Percentiles rank a stretch among this genome's conserved stretches.
Conservation (phyloP, 2,113 vertebrate species). For the Capra hircus region DNA sequence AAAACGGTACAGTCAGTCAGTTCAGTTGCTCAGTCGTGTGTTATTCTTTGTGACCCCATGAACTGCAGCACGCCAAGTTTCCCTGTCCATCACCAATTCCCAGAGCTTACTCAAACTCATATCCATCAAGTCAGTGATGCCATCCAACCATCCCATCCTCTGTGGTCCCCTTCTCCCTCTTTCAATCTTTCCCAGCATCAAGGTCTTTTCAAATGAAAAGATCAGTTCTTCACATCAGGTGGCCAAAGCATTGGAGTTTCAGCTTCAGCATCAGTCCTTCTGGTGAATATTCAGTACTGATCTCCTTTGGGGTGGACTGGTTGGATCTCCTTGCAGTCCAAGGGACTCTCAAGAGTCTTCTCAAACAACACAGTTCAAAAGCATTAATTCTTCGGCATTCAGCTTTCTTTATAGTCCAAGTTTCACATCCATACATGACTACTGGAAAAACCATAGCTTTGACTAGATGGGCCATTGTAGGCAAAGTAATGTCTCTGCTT, state of each 20-base stretch:
- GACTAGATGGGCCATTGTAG: neutral
- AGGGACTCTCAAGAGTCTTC: neutral
- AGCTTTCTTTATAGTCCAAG: neutral
- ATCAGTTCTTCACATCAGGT: neutral
- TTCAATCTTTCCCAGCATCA: neutral
- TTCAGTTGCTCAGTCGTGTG: neutral
- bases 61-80: neutral
- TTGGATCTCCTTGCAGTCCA: neutral
- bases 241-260: neutral
- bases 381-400: accelerated
- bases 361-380: neutral
- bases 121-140: neutral
- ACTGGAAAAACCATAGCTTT: neutral
- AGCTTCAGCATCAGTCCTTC: neutral
- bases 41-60: neutral
- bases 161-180: neutral
- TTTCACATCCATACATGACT: neutral
- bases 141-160: neutral
- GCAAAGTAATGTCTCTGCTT: neutral
- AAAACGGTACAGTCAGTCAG: neutral
- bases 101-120: neutral
- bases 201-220: neutral
- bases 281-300: neutral
- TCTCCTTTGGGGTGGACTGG: neutral
- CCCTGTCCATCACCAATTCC: neutral